A percentile compares a stretch with the other conserved stretches of the same genome.
Conservation (phyloP, 2,113 vertebrate genomes). For the Chloroceryle aenea region DNA sequence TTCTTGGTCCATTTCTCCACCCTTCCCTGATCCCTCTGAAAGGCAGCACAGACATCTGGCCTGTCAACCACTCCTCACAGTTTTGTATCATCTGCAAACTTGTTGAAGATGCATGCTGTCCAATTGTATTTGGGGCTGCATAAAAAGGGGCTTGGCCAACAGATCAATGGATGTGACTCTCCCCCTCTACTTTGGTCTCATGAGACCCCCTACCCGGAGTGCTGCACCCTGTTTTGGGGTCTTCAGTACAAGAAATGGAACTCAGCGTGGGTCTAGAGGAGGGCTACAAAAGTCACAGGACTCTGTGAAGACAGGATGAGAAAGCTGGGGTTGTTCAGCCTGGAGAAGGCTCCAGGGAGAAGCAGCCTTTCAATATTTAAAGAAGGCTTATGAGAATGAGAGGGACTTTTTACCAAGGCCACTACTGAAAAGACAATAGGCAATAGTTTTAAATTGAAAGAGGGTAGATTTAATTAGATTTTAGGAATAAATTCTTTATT, state of each 20-base stretch:
- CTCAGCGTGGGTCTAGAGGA: background rate
- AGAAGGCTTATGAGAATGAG: background rate
- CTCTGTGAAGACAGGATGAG: background rate
- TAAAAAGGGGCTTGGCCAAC: background rate
- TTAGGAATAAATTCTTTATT: background rate
- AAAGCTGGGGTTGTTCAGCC: background rate
- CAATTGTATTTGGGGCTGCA: fast-evolving
- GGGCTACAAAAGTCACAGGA: background rate
- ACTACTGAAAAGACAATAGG: background rate
- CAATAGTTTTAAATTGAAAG: background rate
- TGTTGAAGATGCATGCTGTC: background rate
- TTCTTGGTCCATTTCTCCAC: background rate
- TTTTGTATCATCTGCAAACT: background rate
- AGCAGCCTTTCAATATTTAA: background rate
- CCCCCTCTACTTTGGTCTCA: background rate
- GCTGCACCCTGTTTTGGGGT: background rate
- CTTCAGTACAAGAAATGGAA: background rate
- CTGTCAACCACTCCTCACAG: background rate
- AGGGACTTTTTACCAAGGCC: background rate
- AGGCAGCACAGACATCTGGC: background rate
- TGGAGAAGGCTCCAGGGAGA: background rate
- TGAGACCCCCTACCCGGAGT: background rate
- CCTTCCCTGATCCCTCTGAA: background rate
- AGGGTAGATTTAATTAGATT: background rate
- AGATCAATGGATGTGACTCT: background rate